phyloP scores from a whole-genome alignment of 2,797 vertebrate species.

The Anabas testudineus region DNA sequence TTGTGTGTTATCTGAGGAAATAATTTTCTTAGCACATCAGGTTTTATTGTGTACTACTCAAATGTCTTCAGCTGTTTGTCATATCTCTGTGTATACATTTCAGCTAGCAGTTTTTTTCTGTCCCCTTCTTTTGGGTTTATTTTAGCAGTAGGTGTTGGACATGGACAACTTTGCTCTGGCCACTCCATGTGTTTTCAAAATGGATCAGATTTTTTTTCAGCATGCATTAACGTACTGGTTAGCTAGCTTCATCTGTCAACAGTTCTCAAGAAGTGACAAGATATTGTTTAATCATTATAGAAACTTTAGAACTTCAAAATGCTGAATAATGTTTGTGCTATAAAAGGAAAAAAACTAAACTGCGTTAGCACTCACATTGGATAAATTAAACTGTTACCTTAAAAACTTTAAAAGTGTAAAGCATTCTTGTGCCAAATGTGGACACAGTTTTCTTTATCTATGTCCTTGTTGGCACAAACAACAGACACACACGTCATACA shows the following conservation, averaged over 20 bases:
- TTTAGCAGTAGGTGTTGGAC: conserved; percentile 17
- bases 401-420: neutral
- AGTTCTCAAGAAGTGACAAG: neutral
- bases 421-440: neutral
- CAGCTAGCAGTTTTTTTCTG: neutral
- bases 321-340: conserved; percentile 17
- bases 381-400: conserved; percentile 6
- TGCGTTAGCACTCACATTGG: neutral
- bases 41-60: neutral
- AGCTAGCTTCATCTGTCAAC: conserved; percentile 13
- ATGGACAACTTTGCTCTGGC: conserved; percentile 3
- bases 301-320: conserved; percentile 10
- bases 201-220: conserved; percentile 28
- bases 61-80: neutral
- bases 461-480: conserved; percentile 1
- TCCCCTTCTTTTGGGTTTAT: conserved; percentile 28
- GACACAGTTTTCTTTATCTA: neutral
- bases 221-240: conserved; percentile 17
- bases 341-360: conserved; percentile 16
- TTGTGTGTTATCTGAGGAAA: neutral
- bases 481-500: neutral
- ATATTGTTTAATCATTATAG: conserved; percentile 20
- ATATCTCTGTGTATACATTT: neutral
- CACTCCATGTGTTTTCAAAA: conserved; percentile 21
- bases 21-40: neutral